Conservation (phyloP, 2,888 invertebrate genomes). For the Eurois occulta region DNA sequence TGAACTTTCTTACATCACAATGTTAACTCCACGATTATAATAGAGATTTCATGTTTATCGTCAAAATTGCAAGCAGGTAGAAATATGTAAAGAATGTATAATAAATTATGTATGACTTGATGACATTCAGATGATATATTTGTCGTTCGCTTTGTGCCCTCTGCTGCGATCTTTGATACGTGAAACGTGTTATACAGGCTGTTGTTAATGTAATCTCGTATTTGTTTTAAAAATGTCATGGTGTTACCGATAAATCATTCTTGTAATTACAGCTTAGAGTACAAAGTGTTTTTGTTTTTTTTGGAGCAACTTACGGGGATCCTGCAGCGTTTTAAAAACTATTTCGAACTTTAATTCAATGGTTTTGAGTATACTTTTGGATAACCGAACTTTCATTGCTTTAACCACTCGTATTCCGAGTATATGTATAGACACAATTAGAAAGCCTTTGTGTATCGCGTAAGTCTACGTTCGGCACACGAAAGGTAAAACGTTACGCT, state of each 20-base stretch:
- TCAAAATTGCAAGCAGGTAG: slow-evolving; percentile 53
- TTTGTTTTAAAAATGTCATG: neutral
- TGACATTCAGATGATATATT: slow-evolving; percentile 83
- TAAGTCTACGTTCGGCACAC: no score
- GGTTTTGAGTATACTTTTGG: neutral
- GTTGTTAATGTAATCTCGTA: slow-evolving; percentile 17
- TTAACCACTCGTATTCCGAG: no score
- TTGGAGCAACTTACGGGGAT: neutral
- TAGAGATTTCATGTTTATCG: slow-evolving; percentile 15
- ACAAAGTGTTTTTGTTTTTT: neutral
- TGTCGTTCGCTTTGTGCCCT: slow-evolving; percentile 74
- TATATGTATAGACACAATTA: no score
- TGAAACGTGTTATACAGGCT: slow-evolving; percentile 69
- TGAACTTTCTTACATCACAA: neutral
- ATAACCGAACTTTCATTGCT: neutral
- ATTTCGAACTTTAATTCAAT: neutral
- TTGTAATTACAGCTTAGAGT: neutral
- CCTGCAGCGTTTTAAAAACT: neutral
- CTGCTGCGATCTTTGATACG: slow-evolving; percentile 76
- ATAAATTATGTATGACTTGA: slow-evolving; percentile 84
- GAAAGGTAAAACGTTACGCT: no score
- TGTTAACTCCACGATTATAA: slow-evolving; percentile 15
- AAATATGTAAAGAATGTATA: slow-evolving; percentile 64
- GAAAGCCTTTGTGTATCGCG: no score
- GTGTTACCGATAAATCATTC: neutral